Percentiles rank a stretch among this genome's conserved stretches.
phyloP scores from a whole-genome alignment of 1,140 invertebrate species.

The Tetragnatha versicolor region DNA sequence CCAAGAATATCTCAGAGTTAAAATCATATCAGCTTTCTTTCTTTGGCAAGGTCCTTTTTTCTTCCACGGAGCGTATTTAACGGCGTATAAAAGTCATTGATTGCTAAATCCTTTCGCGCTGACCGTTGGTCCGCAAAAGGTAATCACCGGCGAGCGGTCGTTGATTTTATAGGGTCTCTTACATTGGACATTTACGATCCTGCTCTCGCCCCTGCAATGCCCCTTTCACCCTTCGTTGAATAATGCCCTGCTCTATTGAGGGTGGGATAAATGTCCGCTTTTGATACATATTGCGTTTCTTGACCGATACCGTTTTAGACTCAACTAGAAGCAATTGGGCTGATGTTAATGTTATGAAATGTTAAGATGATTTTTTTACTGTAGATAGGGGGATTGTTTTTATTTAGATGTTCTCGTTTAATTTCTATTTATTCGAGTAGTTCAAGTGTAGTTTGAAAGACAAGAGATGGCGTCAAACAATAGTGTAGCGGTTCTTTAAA shows the following conservation, averaged over 20 bases:
- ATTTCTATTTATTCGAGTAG: too few relatives aligned
- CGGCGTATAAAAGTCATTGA: constrained; percentile 34
- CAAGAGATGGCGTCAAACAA: too few relatives aligned
- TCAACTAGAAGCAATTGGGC: not conserved
- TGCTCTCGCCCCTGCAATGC: constrained; percentile 17
- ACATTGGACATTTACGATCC: constrained; percentile 40
- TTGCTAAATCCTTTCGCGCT: constrained; percentile 39
- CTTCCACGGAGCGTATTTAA: constrained; percentile 44
- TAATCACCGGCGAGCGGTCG: constrained; percentile 39
- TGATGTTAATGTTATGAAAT: not conserved
- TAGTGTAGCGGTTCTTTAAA: too few relatives aligned
- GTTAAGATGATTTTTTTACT: not conserved
- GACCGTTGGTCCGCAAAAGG: constrained; percentile 42
- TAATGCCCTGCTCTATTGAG: not conserved
- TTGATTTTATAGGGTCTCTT: constrained; percentile 47
- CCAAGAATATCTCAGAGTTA: too few relatives aligned
- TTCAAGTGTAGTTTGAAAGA: too few relatives aligned
- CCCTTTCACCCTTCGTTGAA: constrained; percentile 28
- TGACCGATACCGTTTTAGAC: too few relatives aligned
- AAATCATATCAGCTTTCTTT: constrained; percentile 20
- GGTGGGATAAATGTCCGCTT: too few relatives aligned
- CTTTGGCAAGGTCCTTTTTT: constrained; percentile 7
- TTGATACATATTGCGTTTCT: too few relatives aligned
- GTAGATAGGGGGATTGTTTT: not conserved
- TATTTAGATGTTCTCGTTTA: not conserved